These are phyloP conservation scores for Drosophila arawakana DNA, from an alignment of 1,140 invertebrate species.

Conservation along the genomic window DNA sequence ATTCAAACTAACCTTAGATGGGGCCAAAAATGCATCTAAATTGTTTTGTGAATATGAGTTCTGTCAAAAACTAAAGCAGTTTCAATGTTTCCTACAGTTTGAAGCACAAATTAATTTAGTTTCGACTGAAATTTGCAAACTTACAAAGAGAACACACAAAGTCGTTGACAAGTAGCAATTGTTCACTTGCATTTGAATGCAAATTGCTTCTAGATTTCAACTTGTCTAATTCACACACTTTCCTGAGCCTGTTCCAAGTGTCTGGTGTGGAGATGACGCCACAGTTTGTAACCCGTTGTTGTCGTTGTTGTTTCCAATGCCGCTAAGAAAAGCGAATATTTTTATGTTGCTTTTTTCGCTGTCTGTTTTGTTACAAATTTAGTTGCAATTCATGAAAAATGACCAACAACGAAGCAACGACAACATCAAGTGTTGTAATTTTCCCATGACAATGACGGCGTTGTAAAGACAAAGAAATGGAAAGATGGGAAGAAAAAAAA, in stretches of 20 bases:
- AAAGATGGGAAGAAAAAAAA: slow-evolving; percentile 14
- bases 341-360: slow-evolving; percentile 22
- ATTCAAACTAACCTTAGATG: too few relatives aligned
- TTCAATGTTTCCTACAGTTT: too few relatives aligned
- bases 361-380: slow-evolving; percentile 74
- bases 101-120: too few relatives aligned
- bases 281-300: slow-evolving; percentile 59
- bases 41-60: too few relatives aligned
- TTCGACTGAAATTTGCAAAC: too few relatives aligned
- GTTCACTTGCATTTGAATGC: slow-evolving; percentile 16
- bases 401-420: slow-evolving; percentile 23
- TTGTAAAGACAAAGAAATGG: slow-evolving; percentile 24
- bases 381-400: slow-evolving; percentile 78
- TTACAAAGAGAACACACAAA: background rate
- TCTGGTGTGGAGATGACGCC: slow-evolving; percentile 46
- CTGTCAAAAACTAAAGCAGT: too few relatives aligned
- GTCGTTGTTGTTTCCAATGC: slow-evolving; percentile 45
- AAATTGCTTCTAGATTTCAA: slow-evolving; percentile 23
- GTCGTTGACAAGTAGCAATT: background rate
- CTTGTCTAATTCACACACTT: slow-evolving; percentile 45
- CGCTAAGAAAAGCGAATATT: background rate
- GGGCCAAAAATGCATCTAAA: too few relatives aligned
- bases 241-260: slow-evolving; percentile 9
- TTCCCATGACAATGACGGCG: slow-evolving; percentile 63
- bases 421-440: slow-evolving; percentile 72